Percentiles rank a stretch among this genome's conserved stretches.
Evolutionary conservation across 2,888 invertebrate genomes (phyloP).

Genomic region (Synergus japonicus): DNA sequence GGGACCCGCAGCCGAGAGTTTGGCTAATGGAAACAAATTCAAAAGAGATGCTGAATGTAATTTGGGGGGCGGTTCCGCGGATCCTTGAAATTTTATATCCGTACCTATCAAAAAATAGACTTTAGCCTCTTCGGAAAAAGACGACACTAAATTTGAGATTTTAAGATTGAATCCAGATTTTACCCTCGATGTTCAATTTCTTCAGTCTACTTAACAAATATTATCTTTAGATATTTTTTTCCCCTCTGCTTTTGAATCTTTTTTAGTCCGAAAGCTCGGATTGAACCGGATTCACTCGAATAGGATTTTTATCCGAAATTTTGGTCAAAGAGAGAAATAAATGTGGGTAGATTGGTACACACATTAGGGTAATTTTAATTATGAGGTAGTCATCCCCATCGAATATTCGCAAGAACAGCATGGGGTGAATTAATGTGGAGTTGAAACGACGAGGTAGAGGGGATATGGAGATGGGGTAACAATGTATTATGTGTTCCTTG

Average conservation of each 20-base stretch:
- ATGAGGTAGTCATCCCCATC: conserved; percentile 63
- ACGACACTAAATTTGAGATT: no score
- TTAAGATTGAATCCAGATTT: no score
- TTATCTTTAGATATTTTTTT: no score
- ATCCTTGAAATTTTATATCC: conserved; percentile 12
- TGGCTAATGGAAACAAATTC: conserved; percentile 41
- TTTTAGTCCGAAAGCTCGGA: no score
- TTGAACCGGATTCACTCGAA: no score
- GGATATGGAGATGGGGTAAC: conserved; percentile 71
- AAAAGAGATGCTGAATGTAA: conserved; percentile 40
- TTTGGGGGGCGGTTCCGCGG: conserved; percentile 19
- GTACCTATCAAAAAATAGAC: background rate
- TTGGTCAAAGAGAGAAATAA: background rate
- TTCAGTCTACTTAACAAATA: no score
- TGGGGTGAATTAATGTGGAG: conserved; percentile 62
- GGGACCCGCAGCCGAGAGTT: conserved; percentile 38
- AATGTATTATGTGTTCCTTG: conserved; percentile 73
- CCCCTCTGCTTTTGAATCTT: no score
- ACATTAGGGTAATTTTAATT: conserved; percentile 70
- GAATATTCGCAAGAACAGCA: conserved; percentile 48
- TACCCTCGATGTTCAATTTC: no score
- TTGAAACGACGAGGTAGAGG: conserved; percentile 58
- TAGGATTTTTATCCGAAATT: no score
- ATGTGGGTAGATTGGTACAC: background rate
- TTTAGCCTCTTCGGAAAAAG: no score